phyloP scores from a whole-genome alignment of 2,113 vertebrate species.

The Thunnus thynnus region DNA sequence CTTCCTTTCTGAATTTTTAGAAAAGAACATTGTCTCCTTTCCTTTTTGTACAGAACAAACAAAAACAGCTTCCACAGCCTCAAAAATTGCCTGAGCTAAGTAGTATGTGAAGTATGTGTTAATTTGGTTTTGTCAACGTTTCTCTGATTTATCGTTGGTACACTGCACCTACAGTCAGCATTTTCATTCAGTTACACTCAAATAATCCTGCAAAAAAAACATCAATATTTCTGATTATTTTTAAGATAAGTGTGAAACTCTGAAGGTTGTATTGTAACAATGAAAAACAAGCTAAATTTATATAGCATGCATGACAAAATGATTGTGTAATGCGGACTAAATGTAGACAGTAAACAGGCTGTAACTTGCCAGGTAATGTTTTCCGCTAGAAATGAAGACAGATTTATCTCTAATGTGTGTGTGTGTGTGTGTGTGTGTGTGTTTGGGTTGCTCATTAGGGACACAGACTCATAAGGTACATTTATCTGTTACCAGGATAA shows the following conservation, averaged over 20 bases:
- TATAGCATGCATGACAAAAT: not conserved
- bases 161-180: not conserved
- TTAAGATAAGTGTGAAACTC: not conserved
- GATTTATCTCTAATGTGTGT: not conserved
- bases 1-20: not conserved
- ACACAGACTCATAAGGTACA: not conserved
- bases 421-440: conserved; percentile 10
- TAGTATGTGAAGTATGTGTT: conserved; percentile 12
- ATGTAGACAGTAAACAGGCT: conserved; percentile 17
- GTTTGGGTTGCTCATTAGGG: conserved; percentile 15
- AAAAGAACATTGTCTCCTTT: conserved; percentile 7
- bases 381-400: conserved; percentile 7
- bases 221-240: not conserved
- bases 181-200: conserved; percentile 20
- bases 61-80: conserved; percentile 5
- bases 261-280: not conserved
- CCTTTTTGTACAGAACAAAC: not conserved
- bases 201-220: not conserved
- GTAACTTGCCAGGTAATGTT: conserved; percentile 6
- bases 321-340: not conserved
- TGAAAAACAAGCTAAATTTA: not conserved
- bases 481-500: conserved; percentile 21
- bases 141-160: conserved; percentile 24
- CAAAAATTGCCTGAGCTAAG: conserved; percentile 13
- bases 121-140: conserved; percentile 10